A percentile compares a stretch with the other conserved stretches of the same genome.
phyloP scores from a whole-genome alignment of 2,888 invertebrate genomes.

The Brenthis daphne region DNA sequence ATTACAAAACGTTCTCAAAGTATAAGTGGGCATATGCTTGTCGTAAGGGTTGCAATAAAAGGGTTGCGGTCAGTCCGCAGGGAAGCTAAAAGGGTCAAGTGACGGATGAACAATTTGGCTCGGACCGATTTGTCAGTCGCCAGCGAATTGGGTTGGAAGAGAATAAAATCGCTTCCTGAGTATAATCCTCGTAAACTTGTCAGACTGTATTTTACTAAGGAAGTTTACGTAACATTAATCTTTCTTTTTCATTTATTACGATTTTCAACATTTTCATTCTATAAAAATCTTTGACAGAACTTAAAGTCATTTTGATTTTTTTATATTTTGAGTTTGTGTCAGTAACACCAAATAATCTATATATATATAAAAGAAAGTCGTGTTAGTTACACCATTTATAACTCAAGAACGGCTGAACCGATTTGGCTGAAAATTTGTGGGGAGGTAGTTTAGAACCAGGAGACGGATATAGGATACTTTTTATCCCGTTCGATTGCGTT shows the following conservation, averaged over 20 bases:
- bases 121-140: conserved; percentile 25
- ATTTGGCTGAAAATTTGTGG: no score
- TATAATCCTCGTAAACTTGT: conserved; percentile 10
- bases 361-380: no score
- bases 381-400: no score
- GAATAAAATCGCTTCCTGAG: conserved; percentile 16
- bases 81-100: conserved; percentile 30
- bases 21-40: conserved; percentile 24
- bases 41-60: conserved; percentile 22
- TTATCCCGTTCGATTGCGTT: no score
- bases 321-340: no score
- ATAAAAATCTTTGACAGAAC: no score
- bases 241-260: background rate
- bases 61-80: conserved; percentile 27
- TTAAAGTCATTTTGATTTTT: no score
- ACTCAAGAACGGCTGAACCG: no score
- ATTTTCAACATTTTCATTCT: background rate
- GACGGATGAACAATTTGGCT: conserved; percentile 29
- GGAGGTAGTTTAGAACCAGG: no score
- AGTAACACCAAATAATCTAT: no score
- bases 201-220: background rate
- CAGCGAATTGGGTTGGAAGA: conserved; percentile 24
- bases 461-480: no score
- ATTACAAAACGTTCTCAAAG: conserved; percentile 19
- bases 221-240: background rate